These are phyloP conservation scores for Phlogophora meticulosa DNA, from an alignment of 2,888 invertebrate genomes.

Conservation along the genomic window DNA sequence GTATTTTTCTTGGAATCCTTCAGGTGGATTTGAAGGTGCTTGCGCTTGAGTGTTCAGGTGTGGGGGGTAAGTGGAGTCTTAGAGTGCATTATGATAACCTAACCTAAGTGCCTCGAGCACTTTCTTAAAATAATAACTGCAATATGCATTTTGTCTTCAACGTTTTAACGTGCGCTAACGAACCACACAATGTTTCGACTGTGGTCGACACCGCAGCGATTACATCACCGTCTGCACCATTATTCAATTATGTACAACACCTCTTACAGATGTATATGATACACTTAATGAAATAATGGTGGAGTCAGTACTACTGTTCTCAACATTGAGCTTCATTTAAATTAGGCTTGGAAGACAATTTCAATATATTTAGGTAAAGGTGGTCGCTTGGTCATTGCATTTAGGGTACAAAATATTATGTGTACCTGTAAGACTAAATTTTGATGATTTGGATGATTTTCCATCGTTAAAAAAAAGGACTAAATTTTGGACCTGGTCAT, in stretches of 20 bases:
- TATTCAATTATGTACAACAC: too few species aligned
- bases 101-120: not conserved
- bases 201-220: too few species aligned
- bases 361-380: not conserved
- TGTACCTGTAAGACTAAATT: too few species aligned
- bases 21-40: constrained; percentile 18
- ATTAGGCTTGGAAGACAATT: not conserved
- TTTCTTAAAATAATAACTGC: constrained; percentile 13
- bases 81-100: constrained; percentile 7
- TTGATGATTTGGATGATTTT: too few species aligned
- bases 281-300: not conserved
- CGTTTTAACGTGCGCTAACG: not conserved
- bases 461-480: too few species aligned
- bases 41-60: not conserved
- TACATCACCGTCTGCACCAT: too few species aligned
- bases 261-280: not conserved
- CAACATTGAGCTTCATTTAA: not conserved
- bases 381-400: not conserved
- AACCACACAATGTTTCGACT: not conserved
- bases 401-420: not conserved
- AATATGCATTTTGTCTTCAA: constrained; percentile 6
- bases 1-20: constrained; percentile 13
- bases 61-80: not conserved
- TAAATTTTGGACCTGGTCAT: too few species aligned
- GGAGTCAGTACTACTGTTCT: not conserved